phyloP scores from a whole-genome alignment of 2,888 invertebrate genomes.

The Amphipyra tragopoginis region DNA sequence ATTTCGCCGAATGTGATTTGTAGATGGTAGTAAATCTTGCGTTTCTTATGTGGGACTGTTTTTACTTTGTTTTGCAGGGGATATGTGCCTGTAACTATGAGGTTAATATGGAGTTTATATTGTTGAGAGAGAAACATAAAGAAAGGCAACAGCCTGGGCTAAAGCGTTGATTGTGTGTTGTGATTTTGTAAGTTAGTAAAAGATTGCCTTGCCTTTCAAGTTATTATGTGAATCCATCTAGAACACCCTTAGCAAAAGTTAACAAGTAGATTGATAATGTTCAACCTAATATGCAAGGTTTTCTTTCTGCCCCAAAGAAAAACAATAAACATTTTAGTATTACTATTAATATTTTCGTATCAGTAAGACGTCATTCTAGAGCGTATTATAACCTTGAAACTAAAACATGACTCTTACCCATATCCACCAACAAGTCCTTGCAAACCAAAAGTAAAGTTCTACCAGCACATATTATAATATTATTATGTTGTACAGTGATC shows the following conservation, averaged over 20 bases:
- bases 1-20: conserved; percentile 49
- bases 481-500: conserved; percentile 1
- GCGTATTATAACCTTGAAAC: background rate
- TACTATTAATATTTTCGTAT: background rate
- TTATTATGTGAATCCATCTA: background rate
- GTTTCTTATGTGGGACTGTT: conserved; percentile 35
- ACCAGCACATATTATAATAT: conserved; percentile 22
- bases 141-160: background rate
- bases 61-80: conserved; percentile 25
- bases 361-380: too few species aligned
- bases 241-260: too few species aligned
- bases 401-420: conserved; percentile 31
- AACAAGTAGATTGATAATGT: too few species aligned
- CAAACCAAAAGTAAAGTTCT: background rate
- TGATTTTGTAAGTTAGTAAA: background rate
- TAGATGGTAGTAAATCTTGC: conserved; percentile 42
- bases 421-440: conserved; percentile 21
- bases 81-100: conserved; percentile 28
- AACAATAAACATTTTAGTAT: background rate
- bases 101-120: conserved; percentile 12
- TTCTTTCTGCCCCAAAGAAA: background rate
- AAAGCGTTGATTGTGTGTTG: background rate
- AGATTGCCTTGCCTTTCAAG: background rate
- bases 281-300: too few species aligned
- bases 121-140: conserved; percentile 10